Evolutionary conservation across 1,140 invertebrate genomes (phyloP).

Genomic region (Meloidogyne chitwoodi): DNA sequence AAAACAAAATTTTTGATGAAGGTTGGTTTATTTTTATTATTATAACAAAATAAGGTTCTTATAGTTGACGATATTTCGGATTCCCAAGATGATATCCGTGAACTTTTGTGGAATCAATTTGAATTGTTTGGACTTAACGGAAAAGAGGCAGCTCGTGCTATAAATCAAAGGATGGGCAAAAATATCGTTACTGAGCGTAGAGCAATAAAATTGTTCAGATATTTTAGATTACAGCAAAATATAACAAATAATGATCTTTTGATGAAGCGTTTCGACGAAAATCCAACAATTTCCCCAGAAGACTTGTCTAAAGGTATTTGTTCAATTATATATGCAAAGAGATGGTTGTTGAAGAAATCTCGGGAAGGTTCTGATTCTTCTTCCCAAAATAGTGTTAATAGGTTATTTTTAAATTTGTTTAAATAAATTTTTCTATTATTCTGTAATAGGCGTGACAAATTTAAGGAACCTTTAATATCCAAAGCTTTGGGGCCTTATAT

Average conservation of each 20-base stretch:
- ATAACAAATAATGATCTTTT: background rate
- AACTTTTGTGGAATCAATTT: background rate
- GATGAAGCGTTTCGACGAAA: background rate
- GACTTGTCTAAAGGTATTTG: background rate
- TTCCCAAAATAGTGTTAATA: background rate
- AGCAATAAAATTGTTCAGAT: background rate
- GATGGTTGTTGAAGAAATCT: background rate
- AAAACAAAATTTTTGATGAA: background rate
- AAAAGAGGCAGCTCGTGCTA: background rate
- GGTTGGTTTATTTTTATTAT: background rate
- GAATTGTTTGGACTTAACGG: background rate
- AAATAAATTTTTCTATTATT: background rate
- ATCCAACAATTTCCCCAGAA: background rate
- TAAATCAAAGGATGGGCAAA: background rate
- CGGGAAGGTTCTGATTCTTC: no score
- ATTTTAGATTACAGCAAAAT: background rate
- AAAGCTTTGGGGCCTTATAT: no score
- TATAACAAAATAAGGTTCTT: no score
- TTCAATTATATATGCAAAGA: background rate
- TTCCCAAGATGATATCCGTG: background rate
- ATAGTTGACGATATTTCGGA: no score
- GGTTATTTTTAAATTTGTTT: background rate
- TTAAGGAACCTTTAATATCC: no score
- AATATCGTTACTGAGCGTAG: background rate
- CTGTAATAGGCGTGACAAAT: no score